Percentiles rank a stretch among this genome's conserved stretches.
Evolutionary conservation across 2,797 vertebrate species (phyloP).

Genomic region (Astyanax mexicanus): DNA sequence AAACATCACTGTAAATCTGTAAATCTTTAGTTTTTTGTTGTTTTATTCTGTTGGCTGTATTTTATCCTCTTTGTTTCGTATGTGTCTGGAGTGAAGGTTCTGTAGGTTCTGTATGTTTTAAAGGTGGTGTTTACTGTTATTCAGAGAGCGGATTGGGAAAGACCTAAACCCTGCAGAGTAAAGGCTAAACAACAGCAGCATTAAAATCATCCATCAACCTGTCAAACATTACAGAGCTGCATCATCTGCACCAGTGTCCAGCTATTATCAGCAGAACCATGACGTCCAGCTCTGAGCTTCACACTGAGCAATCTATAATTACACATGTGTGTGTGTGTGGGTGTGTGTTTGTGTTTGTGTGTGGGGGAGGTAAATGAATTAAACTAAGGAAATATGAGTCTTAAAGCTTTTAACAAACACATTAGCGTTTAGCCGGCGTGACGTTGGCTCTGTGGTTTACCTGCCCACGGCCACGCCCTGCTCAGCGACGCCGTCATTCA

Average conservation of each 20-base stretch:
- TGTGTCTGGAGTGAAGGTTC: no score
- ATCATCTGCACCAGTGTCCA: background rate
- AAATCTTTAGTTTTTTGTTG: background rate
- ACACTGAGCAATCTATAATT: no score
- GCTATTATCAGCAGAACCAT: no score
- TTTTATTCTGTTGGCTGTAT: no score
- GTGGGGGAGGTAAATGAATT: no score
- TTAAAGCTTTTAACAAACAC: no score
- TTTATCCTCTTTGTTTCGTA: no score
- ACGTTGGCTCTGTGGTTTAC: conserved; percentile 6
- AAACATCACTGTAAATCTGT: background rate
- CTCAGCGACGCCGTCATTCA: conserved; percentile 11
- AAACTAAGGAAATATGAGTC: no score
- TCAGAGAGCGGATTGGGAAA: background rate
- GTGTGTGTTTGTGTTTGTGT: no score
- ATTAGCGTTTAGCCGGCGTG: background rate
- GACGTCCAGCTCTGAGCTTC: background rate
- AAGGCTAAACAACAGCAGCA: background rate
- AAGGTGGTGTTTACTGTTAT: background rate
- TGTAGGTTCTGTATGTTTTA: no score
- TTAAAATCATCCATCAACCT: background rate
- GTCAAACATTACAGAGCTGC: background rate
- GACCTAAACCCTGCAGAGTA: no score
- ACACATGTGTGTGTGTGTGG: no score
- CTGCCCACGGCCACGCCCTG: background rate